These are phyloP conservation scores for Petrophora chlorosata DNA, from an alignment of 2,888 invertebrate genomes.

Conservation along the genomic window DNA sequence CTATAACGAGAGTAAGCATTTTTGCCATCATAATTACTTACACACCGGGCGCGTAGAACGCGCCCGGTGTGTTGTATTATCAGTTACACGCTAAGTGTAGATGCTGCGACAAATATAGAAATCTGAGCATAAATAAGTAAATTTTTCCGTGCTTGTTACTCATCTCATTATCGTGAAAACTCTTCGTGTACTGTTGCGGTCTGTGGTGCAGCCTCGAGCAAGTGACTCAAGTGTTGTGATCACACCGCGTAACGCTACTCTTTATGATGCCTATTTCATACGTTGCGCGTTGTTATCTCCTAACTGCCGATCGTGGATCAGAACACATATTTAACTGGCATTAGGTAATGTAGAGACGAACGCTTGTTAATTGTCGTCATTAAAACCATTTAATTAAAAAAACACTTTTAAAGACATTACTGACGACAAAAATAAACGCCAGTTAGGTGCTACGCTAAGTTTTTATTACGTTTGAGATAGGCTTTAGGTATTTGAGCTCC, in stretches of 20 bases:
- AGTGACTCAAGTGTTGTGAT: constrained; percentile 41
- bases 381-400: constrained; percentile 9
- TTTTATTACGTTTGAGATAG: too few relatives aligned
- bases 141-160: constrained; percentile 51
- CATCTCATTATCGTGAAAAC: constrained; percentile 62
- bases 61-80: constrained; percentile 7
- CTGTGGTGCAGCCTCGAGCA: constrained; percentile 24
- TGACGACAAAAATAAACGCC: too few relatives aligned
- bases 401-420: constrained; percentile 5
- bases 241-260: constrained; percentile 53
- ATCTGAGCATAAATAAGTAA: constrained; percentile 35
- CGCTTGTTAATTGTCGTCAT: constrained; percentile 7
- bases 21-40: constrained; percentile 37
- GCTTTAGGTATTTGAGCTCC: too few relatives aligned
- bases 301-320: constrained; percentile 23
- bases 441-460: too few relatives aligned
- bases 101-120: constrained; percentile 44
- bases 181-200: constrained; percentile 49
- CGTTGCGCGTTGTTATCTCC: constrained; percentile 44
- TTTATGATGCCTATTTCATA: constrained; percentile 51
- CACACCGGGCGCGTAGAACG: constrained; percentile 12
- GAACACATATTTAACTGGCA: constrained; percentile 17
- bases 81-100: constrained; percentile 29
- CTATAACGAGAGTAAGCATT: constrained; percentile 44
- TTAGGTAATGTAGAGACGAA: constrained; percentile 1